Conservation (phyloP, 2,888 invertebrate species). For the Fragum sueziense region DNA sequence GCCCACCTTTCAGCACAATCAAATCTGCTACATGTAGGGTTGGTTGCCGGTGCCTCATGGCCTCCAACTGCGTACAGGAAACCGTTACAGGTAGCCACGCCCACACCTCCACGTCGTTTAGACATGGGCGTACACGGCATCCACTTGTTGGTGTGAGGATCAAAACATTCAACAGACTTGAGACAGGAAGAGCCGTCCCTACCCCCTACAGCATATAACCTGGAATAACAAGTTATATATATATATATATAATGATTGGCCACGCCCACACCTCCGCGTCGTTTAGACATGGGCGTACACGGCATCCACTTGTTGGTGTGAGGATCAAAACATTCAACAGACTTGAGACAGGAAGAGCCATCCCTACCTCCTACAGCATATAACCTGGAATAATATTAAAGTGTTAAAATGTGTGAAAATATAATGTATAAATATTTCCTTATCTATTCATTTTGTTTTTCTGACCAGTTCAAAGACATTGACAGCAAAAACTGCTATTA, state of each 20-base stretch:
- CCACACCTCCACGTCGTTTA: conserved; percentile 93
- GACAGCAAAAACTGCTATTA: too few relatives aligned
- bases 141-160: conserved; percentile 92
- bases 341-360: conserved; percentile 93
- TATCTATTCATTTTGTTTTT: too few relatives aligned
- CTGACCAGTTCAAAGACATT: too few relatives aligned
- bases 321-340: conserved; percentile 94
- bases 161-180: conserved; percentile 93
- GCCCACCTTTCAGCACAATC: conserved; percentile 93
- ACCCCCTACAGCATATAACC: conserved; percentile 95
- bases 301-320: conserved; percentile 91
- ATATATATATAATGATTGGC: too few relatives aligned
- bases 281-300: conserved; percentile 93
- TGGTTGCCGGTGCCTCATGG: conserved; percentile 95
- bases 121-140: conserved; percentile 93
- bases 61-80: conserved; percentile 96
- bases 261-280: conserved; percentile 94
- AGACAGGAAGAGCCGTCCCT: conserved; percentile 95
- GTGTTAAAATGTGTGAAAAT: too few relatives aligned
- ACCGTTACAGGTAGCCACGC: conserved; percentile 93
- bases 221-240: conserved; percentile 80
- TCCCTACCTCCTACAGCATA: conserved; percentile 97
- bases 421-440: too few relatives aligned
- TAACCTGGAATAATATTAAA: too few relatives aligned
- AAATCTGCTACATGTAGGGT: conserved; percentile 91